A percentile compares a stretch with the other conserved stretches of the same genome.
Conservation (phyloP, 2,113 vertebrate species). For the Erythrolamprus reginae region DNA sequence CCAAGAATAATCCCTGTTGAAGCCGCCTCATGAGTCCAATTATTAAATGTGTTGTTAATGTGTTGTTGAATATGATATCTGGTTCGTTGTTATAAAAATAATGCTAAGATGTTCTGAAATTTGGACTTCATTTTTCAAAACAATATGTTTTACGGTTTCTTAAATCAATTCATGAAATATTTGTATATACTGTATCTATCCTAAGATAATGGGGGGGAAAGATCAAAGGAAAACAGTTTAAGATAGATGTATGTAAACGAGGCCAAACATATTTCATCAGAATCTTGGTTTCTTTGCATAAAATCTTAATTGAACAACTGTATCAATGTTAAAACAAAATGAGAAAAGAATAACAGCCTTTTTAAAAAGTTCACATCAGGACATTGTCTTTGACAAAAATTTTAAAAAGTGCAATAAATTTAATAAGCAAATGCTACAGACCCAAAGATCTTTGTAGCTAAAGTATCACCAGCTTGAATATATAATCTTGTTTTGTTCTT, state of each 20-base stretch:
- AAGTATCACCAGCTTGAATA: background rate
- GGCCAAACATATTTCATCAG: background rate
- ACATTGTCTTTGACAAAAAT: background rate
- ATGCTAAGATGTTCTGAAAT: background rate
- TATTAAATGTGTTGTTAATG: background rate
- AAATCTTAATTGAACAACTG: background rate
- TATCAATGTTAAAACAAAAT: background rate
- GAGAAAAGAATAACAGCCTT: background rate
- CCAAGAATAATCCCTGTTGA: background rate
- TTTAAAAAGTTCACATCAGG: background rate
- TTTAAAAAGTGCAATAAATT: accelerated
- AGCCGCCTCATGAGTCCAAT: background rate
- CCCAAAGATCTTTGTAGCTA: background rate
- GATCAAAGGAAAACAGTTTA: background rate
- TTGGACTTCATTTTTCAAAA: background rate
- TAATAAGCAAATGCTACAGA: background rate
- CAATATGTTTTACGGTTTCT: background rate
- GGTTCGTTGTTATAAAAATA: background rate
- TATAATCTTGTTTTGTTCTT: background rate
- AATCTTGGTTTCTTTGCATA: background rate
- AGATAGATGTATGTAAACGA: background rate
- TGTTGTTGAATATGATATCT: background rate
- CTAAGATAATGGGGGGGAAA: background rate
- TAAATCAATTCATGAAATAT: background rate
- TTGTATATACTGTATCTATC: background rate